Evolutionary conservation across 2,113 vertebrate genomes (phyloP), one percentile per base, ranked within the genome.

Genomic region (Oxyura jamaicensis): DNA sequence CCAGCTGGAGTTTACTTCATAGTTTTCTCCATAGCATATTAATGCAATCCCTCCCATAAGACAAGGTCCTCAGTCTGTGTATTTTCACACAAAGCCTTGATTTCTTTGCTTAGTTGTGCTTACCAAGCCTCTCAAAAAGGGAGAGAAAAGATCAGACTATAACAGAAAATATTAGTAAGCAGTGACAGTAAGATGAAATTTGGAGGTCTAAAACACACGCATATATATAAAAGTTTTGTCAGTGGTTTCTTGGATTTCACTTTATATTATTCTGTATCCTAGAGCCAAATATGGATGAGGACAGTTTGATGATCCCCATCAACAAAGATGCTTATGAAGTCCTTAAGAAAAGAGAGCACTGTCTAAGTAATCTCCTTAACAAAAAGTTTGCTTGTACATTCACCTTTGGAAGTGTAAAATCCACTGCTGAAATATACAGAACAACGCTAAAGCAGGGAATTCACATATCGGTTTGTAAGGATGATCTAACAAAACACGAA

Each of bases 381-480:
- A 95, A 56, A 63, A 99, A 95, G 91, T 99, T 98, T 97, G 96
- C 94, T 41, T 99, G 99, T 74, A 59, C 8, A 0, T 82, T 93
- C 78, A 53, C 89, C 68, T 62, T 97, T 8, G 50, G 94, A 53
- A 95, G 92, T 22, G 71, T 96, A 36, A 82, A 85, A 29, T 17
- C 29, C 2, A 13, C 76, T 69, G 79, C 41, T 39, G 94, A 93
- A 69, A 97, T 98, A n/a, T 98, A 98, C 78, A 94, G 65, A 66
- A 94, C 78, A 77, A 83, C 2, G 13, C 33, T 99, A 36, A 26
- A 0, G 6, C 4, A 41, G 0, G 90, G 92, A 23, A 29, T 98
- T 33, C 60, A 88, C 19, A 13, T 99, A 55, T 98, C 98, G 1
- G 99, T 99, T 75, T 99, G 97, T 98, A 99, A 98, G 92, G 98